Evolutionary conservation across 2,113 vertebrate species (phyloP).

Genomic region (Gymnarchus niloticus): DNA sequence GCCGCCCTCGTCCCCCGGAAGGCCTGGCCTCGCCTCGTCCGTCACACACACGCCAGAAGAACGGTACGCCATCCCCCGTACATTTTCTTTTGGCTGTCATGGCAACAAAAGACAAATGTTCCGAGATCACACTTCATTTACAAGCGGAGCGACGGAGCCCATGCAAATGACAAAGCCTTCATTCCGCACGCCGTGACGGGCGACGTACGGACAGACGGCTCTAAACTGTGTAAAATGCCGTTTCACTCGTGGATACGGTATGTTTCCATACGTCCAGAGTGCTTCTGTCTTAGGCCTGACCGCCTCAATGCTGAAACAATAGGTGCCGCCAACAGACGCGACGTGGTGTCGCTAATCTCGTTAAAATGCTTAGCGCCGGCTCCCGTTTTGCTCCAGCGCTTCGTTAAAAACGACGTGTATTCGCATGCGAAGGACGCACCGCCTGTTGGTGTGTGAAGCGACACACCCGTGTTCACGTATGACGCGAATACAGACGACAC

Average conservation of each 20-base stretch:
- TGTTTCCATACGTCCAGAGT: constrained; percentile 32
- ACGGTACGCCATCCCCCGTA: too few relatives aligned
- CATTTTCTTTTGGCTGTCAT: not conserved
- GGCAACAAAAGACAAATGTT: constrained; percentile 15
- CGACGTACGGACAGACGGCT: not conserved
- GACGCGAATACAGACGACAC: not conserved
- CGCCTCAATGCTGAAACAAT: constrained; percentile 38
- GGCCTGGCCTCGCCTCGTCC: not conserved
- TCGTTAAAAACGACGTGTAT: not conserved
- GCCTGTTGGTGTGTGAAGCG: not conserved
- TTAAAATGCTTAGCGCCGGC: constrained; percentile 32
- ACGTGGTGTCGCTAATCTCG: constrained; percentile 31
- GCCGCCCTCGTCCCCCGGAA: not conserved
- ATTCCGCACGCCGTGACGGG: not conserved
- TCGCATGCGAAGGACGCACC: not conserved
- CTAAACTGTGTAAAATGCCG: not conserved
- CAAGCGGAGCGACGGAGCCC: not conserved
- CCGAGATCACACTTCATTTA: constrained; percentile 4
- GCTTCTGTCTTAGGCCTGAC: constrained; percentile 29
- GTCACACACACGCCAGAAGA: not conserved
- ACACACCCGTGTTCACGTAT: not conserved
- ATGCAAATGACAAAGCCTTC: constrained; percentile 13
- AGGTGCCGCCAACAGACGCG: constrained; percentile 17
- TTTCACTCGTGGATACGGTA: not conserved
- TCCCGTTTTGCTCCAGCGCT: constrained; percentile 31